phyloP scores from a whole-genome alignment of 2,113 vertebrate species.

The Microcebus murinus region DNA sequence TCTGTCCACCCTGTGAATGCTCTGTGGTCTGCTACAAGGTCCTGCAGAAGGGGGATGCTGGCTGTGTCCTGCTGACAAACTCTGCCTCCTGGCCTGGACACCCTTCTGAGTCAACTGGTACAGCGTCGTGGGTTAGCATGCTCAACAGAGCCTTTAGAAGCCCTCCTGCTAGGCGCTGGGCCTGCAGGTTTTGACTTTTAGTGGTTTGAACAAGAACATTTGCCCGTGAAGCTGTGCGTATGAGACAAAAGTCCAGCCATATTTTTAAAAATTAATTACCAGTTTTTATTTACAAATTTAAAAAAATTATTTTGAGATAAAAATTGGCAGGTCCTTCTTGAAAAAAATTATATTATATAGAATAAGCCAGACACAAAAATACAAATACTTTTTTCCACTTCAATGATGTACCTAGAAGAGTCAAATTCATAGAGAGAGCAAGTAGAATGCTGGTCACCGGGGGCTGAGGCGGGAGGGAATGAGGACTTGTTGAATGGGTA shows the following conservation, averaged over 20 bases:
- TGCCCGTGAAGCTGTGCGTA: not conserved
- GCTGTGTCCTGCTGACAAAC: no score
- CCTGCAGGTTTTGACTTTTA: not conserved
- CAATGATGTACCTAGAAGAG: not conserved
- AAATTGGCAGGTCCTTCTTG: not conserved
- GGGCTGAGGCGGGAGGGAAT: not conserved
- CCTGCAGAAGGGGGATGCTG: not conserved
- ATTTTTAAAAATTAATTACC: not conserved
- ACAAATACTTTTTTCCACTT: not conserved
- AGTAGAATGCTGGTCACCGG: not conserved
- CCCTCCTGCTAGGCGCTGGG: not conserved
- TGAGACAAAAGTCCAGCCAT: not conserved
- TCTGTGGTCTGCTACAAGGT: not conserved
- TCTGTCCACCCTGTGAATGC: not conserved
- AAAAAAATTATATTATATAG: not conserved
- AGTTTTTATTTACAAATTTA: slow-evolving; percentile 9
- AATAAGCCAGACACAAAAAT: not conserved
- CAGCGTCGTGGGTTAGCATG: not conserved
- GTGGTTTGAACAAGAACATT: not conserved
- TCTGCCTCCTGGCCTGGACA: not conserved
- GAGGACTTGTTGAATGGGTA: not conserved
- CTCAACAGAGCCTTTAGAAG: not conserved
- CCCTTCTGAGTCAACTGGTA: not conserved
- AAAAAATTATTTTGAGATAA: not conserved
- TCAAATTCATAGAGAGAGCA: not conserved